These are phyloP conservation scores for Pyxicephalus adspersus DNA, from an alignment of 2,113 vertebrate species.

Conservation along the genomic window DNA sequence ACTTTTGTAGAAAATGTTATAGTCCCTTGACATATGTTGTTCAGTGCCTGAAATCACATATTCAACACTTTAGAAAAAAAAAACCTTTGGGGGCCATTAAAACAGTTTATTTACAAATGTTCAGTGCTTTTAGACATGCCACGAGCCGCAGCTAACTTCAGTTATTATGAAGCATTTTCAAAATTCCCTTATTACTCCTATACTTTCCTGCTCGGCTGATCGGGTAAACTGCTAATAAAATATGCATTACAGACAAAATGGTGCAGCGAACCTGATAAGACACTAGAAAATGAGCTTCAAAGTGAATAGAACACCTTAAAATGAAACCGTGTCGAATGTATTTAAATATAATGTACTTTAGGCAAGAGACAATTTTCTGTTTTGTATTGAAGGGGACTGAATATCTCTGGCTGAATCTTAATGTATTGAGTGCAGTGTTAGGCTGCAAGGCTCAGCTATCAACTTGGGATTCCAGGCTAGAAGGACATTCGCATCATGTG, in stretches of 20 bases:
- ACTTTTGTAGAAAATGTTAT: too few species aligned
- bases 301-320: constrained; percentile 19
- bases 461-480: too few species aligned
- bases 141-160: neutral
- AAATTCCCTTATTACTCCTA: constrained; percentile 33
- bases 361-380: neutral
- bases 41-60: too few species aligned
- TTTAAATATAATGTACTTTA: constrained; percentile 12
- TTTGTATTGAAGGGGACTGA: too few species aligned
- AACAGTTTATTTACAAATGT: neutral
- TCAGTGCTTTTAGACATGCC: neutral
- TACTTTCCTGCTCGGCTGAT: constrained; percentile 21
- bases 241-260: constrained; percentile 40
- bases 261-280: constrained; percentile 43
- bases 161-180: constrained; percentile 4
- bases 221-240: constrained; percentile 44
- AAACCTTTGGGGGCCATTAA: neutral
- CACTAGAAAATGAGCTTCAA: constrained; percentile 37
- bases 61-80: too few species aligned
- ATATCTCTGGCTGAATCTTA: too few species aligned
- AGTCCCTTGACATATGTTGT: too few species aligned
- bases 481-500: too few species aligned
- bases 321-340: constrained; percentile 28
- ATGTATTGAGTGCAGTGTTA: neutral
- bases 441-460: too few species aligned